Conservation (phyloP, 2,888 invertebrate species). For the Sphinx pinastri region DNA sequence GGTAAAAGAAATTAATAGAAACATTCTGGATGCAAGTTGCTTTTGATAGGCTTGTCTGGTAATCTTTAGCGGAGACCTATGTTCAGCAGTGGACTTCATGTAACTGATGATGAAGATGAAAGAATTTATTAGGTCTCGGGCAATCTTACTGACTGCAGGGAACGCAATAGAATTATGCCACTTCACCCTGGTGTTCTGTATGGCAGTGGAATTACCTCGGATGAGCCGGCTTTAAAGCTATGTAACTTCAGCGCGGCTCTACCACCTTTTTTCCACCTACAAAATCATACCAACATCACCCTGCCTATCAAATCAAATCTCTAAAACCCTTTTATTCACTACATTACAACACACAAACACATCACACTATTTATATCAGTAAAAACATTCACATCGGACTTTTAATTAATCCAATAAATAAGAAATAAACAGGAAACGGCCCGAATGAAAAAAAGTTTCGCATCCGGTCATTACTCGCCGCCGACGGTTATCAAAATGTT, state of each 20-base stretch:
- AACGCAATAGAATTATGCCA: too few relatives aligned
- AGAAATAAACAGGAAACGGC: constrained; percentile 42
- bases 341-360: too few relatives aligned
- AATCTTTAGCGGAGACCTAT: too few relatives aligned
- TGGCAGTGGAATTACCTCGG: too few relatives aligned
- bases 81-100: too few relatives aligned
- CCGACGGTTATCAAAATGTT: constrained; percentile 4
- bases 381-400: constrained; percentile 12
- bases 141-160: too few relatives aligned
- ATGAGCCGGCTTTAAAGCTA: too few relatives aligned
- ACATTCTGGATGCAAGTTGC: too few relatives aligned
- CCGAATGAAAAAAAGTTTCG: constrained; percentile 33
- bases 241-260: too few relatives aligned
- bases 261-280: background rate
- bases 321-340: background rate
- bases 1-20: too few relatives aligned
- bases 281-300: background rate
- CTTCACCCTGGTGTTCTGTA: too few relatives aligned
- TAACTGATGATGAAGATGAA: background rate
- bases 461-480: constrained; percentile 31
- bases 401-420: constrained; percentile 42
- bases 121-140: background rate
- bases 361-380: constrained; percentile 6
- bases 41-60: too few relatives aligned
- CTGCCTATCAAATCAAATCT: background rate